Evolutionary conservation across 2,888 invertebrate genomes (phyloP), one percentile per base, ranked within the genome.

Genomic region (Drosophila dives): DNA sequence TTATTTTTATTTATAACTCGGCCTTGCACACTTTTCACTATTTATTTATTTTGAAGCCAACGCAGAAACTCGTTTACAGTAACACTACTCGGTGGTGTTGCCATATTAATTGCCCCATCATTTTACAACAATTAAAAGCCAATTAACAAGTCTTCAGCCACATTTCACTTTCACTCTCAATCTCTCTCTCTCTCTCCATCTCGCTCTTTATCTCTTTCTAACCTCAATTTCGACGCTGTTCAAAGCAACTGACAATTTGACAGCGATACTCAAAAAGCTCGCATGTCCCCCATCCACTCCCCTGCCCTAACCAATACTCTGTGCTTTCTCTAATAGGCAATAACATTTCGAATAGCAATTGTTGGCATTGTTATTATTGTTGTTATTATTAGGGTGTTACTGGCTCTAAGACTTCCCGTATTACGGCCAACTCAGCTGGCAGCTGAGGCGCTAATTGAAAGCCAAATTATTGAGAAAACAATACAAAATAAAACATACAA

Each of bases 131-230:
- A 86, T 90, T 90, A 90, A 86, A 90, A 86, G 78, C 75, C 86
- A 86, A 86, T 90, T 86, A 86, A 83, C 86, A 89, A 72, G 74
- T 90, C 53, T 64, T 60, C 66, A 49, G 49, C 65, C 55, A 54
- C 68, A 69, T 69, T 90, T 86, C 78, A 90, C 89, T 90, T 90
- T 86, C 86, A 89, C 90, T 85, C 36, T 23, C 20, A 7, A 33
- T 55, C 26, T 38, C 26, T 54, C 26, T 12, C 17, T 26, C 8
- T 3, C 1, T n/a, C 29, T n/a, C 20, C 10, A 34, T 8, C 15
- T 34, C 34, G n/a, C 23, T 34, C 23, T 55, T 11, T 5, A 0
- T 40, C 29, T 5, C 20, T 17, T 6, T 49, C 60, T 55, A 75
- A 56, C 70, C 76, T 64, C 70, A 59, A 61, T 66, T 60, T 23